Base-by-base conservation (phyloP, 2,888 invertebrate genomes). In the Pandemis heparana region DNA sequence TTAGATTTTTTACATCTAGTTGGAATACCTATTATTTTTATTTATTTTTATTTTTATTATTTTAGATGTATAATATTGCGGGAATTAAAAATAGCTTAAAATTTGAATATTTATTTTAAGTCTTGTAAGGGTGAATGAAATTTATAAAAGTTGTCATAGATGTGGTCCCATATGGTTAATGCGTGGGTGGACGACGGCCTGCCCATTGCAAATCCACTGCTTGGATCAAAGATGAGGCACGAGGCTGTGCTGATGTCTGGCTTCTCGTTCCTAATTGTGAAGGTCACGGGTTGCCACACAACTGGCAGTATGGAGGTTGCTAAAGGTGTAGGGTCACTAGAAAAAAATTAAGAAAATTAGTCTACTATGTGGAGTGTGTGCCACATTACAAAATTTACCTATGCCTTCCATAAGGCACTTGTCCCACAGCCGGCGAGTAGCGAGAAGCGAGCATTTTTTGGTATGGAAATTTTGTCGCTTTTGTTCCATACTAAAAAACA, bases 281-380 rank as follows among this genome's bases (percentile, higher is more conserved):
- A 77, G 0, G 79, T 74, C 5, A 87, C 71, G 0, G 92, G 89
- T 76, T 87, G 86, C 94, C 93, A 94, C 61, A 93, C 83, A 0
- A 87, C 79, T 0, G 92, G 90, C 18, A 91, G 81, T 18, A 85
- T 66, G 12, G 84, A 79, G 46, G 89, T 87, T 14, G 86, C 87
- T 8, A 94, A 77, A 1, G 94, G 94, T 60, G 92, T 93, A 3
- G 94, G 94, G 53, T 94, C 94, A 5, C 94, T 94, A 85, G n/a
- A 77, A 77, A 64, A 76, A 51, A 43, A n/a, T 3, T 3, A 5
- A 48, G n/a, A 48, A 12, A 46, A 12, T 48, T 48, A 6, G n/a
- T 5, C 6, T 48, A 48, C n/a, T 10, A 14, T 12, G 14, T 41
- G 9, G 41, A 41, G 8, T 41, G 4, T 41, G 41, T 41, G 41